Conservation (phyloP, 2,113 vertebrate genomes). For the Urocitellus parryii region DNA sequence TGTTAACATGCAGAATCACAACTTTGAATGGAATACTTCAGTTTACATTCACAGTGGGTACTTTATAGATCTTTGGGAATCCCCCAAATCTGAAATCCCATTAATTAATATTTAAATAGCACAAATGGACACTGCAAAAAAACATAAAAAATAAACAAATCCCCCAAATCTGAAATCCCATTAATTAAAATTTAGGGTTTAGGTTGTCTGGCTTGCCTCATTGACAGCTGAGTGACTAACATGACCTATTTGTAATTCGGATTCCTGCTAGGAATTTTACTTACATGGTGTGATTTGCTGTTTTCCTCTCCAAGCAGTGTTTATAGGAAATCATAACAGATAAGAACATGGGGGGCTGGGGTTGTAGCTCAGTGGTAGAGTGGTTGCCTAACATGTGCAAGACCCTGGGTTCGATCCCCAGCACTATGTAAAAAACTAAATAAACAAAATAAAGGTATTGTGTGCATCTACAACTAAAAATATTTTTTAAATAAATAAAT, state of each 20-base stretch:
- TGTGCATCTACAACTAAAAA: no score
- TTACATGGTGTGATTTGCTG: background rate
- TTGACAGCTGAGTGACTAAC: background rate
- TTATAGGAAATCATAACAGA: background rate
- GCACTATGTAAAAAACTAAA: no score
- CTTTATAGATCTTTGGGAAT: constrained; percentile 53
- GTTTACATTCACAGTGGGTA: constrained; percentile 2
- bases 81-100: constrained; percentile 22
- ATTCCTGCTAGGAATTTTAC: background rate
- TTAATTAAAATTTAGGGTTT: background rate
- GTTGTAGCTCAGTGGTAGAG: no score
- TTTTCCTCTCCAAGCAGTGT: background rate
- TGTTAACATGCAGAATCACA: constrained; percentile 56
- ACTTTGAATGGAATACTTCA: constrained; percentile 34
- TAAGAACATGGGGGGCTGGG: background rate
- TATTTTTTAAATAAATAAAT: no score
- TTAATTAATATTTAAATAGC: no score
- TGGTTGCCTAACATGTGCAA: no score
- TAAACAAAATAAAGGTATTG: no score
- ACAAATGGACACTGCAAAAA: no score
- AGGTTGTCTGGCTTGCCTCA: background rate
- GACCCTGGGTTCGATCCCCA: no score
- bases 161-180: constrained; percentile 19
- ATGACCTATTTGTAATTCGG: background rate
- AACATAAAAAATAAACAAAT: background rate